Conservation (phyloP, 2,797 vertebrate species). For the Arnoldichthys spilopterus region DNA sequence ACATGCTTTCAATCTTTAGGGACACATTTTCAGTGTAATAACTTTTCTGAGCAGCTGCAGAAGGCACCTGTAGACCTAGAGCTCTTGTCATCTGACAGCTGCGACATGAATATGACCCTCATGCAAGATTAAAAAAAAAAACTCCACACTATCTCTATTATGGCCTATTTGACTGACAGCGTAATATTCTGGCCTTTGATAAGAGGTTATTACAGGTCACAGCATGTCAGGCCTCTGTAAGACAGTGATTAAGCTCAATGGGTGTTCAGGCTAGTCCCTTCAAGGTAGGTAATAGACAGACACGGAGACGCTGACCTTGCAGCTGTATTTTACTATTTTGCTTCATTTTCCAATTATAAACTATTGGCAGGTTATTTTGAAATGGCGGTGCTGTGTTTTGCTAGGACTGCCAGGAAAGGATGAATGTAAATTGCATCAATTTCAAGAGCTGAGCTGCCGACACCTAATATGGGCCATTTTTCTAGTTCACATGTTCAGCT, state of each 20-base stretch:
- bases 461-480: constrained; percentile 26
- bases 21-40: background rate
- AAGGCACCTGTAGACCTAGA: constrained; percentile 21
- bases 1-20: background rate
- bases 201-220: constrained; percentile 13
- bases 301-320: background rate
- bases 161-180: constrained; percentile 29
- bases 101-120: constrained; percentile 23
- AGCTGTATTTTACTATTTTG: background rate
- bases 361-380: constrained; percentile 23
- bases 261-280: background rate
- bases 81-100: constrained; percentile 14
- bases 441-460: constrained; percentile 13
- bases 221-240: constrained; percentile 1
- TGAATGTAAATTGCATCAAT: constrained; percentile 34
- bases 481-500: constrained; percentile 7
- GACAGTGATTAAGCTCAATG: background rate
- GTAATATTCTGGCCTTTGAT: constrained; percentile 33
- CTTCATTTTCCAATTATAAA: constrained; percentile 9
- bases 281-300: background rate
- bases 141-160: constrained; percentile 19
- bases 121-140: constrained; percentile 37
- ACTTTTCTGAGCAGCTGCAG: background rate
- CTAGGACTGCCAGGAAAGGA: background rate
- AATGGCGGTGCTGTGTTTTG: constrained; percentile 11